Conservation (phyloP, 2,888 invertebrate species). For the Prosapia bicincta region DNA sequence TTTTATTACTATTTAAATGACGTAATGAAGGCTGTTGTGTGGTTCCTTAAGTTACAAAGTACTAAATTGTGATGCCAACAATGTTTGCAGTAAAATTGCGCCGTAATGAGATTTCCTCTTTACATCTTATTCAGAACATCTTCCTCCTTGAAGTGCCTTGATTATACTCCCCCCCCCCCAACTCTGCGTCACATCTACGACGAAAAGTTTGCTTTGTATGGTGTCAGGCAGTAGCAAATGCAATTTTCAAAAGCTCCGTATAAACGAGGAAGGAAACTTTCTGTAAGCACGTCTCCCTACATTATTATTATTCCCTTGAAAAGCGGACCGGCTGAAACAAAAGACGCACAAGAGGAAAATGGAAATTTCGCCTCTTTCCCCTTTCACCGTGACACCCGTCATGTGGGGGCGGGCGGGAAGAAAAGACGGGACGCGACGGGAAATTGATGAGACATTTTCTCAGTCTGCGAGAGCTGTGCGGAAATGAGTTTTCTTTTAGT, state of each 20-base stretch:
- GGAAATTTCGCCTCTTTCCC: conserved; percentile 12
- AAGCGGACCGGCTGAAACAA: conserved; percentile 22
- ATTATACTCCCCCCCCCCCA: neutral
- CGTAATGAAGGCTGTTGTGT: no score
- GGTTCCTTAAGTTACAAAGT: no score
- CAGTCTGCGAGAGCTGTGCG: neutral
- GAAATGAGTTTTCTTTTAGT: conserved; percentile 36
- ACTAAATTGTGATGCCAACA: no score
- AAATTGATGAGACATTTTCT: conserved; percentile 29
- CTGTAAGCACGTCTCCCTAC: conserved; percentile 17
- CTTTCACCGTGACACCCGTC: conserved; percentile 13
- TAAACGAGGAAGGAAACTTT: conserved; percentile 3
- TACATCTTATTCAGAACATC: conserved; percentile 21
- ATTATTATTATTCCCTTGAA: conserved; percentile 16
- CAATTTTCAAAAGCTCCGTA: conserved; percentile 35
- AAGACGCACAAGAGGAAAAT: conserved; percentile 23
- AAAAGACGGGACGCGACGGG: conserved; percentile 7
- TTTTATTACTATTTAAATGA: no score
- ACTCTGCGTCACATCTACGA: conserved; percentile 6
- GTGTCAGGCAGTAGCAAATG: conserved; percentile 28
- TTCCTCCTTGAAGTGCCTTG: conserved; percentile 1
- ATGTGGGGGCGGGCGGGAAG: conserved; percentile 11
- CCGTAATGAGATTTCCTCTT: conserved; percentile 3
- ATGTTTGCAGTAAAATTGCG: no score
- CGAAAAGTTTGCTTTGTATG: conserved; percentile 23